Conservation (phyloP, 2,888 invertebrate species). For the Chrysomela aeneicollis region DNA sequence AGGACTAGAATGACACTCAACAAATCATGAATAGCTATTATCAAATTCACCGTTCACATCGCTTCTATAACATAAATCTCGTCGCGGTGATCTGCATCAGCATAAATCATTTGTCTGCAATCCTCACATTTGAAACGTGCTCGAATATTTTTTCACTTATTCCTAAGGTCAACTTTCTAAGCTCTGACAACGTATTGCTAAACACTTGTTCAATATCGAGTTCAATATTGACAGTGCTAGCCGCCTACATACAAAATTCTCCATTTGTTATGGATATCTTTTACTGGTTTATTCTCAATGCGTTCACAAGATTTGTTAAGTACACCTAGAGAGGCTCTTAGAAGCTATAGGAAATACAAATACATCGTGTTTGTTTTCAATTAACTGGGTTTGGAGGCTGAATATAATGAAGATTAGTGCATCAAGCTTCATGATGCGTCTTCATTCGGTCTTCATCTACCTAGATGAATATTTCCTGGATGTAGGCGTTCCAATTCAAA, state of each 20-base stretch:
- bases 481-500: background rate
- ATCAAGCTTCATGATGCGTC: too few species aligned
- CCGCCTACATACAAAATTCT: slow-evolving; percentile 31
- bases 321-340: background rate
- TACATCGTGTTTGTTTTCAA: background rate
- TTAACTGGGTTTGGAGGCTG: too few species aligned
- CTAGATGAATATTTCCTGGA: too few species aligned
- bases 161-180: slow-evolving; percentile 10
- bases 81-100: background rate
- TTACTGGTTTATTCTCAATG: slow-evolving; percentile 3
- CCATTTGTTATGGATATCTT: slow-evolving; percentile 21
- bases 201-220: slow-evolving; percentile 19
- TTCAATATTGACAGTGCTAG: background rate
- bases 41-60: too few species aligned
- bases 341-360: background rate
- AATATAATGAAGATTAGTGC: too few species aligned
- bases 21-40: too few species aligned
- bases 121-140: background rate
- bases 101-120: slow-evolving; percentile 2
- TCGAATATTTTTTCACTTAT: slow-evolving; percentile 5
- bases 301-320: background rate
- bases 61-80: background rate
- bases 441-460: too few species aligned
- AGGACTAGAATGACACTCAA: too few species aligned
- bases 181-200: slow-evolving; percentile 17